These are phyloP conservation scores for Zaprionus africanus DNA, from an alignment of 1,140 invertebrate genomes.

Conservation along the genomic window DNA sequence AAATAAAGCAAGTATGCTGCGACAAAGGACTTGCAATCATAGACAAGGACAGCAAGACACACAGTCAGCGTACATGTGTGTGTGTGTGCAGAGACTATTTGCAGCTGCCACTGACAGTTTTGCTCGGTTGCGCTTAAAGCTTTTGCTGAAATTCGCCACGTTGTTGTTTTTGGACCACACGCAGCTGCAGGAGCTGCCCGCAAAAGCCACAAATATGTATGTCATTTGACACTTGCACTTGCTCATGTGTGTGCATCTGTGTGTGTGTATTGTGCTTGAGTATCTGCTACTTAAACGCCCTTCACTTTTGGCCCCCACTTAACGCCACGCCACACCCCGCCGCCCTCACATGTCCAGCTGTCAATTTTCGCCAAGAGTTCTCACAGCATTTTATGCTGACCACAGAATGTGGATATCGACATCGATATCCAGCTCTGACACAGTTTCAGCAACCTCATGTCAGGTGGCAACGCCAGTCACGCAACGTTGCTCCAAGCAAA, in stretches of 20 bases:
- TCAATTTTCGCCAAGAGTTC: slow-evolving; percentile 58
- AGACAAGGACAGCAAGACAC: slow-evolving; percentile 10
- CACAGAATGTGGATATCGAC: slow-evolving; percentile 59
- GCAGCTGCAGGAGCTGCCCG: slow-evolving; percentile 57
- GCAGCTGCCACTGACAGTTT: slow-evolving; percentile 75
- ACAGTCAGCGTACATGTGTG: not conserved
- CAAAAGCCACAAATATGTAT: slow-evolving; percentile 81
- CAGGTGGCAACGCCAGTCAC: slow-evolving; percentile 49
- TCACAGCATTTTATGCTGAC: slow-evolving; percentile 48
- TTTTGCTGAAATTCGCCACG: slow-evolving; percentile 35
- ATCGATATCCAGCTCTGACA: slow-evolving; percentile 45
- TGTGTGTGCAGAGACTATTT: slow-evolving; percentile 24
- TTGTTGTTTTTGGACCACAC: slow-evolving; percentile 60
- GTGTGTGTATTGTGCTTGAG: slow-evolving; percentile 50
- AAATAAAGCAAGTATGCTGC: slow-evolving; percentile 26
- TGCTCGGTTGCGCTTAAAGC: slow-evolving; percentile 40
- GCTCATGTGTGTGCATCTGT: slow-evolving; percentile 27
- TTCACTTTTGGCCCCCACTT: slow-evolving; percentile 59
- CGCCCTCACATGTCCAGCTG: slow-evolving; percentile 50
- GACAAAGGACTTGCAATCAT: slow-evolving; percentile 50
- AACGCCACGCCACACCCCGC: slow-evolving; percentile 12
- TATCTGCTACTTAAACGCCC: slow-evolving; percentile 62
- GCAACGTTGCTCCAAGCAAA: slow-evolving; percentile 18
- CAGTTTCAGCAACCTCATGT: slow-evolving; percentile 37
- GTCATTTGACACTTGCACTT: slow-evolving; percentile 74